phyloP scores from a whole-genome alignment of 2,888 invertebrate species.

The Metellina segmentata region DNA sequence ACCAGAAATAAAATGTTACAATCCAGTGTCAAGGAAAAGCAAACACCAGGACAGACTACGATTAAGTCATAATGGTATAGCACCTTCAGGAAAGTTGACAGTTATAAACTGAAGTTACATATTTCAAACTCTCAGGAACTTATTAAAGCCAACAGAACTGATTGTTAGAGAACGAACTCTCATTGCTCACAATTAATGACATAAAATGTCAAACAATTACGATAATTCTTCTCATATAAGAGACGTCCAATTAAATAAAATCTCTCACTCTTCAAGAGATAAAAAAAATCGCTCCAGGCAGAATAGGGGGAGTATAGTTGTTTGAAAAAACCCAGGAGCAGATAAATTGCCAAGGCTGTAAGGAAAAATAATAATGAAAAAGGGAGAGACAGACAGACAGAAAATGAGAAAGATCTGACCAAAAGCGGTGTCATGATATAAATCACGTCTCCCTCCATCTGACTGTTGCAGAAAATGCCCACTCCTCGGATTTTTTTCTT shows the following conservation, averaged over 20 bases:
- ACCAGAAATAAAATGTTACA: too few species aligned
- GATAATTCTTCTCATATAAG: slow-evolving; percentile 16
- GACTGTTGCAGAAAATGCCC: slow-evolving; percentile 63
- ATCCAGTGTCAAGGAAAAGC: too few species aligned
- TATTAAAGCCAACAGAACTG: not conserved
- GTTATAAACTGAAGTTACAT: not conserved
- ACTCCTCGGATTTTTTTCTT: slow-evolving; percentile 38
- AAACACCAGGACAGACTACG: too few species aligned
- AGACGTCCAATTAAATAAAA: slow-evolving; percentile 62
- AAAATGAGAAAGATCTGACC: slow-evolving; percentile 73
- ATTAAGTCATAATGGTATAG: too few species aligned
- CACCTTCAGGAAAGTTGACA: not conserved
- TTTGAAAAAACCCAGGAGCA: slow-evolving; percentile 54
- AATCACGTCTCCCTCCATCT: slow-evolving; percentile 68
- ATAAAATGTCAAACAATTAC: slow-evolving; percentile 19
- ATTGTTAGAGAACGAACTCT: not conserved
- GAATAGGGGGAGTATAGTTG: slow-evolving; percentile 1
- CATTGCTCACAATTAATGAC: slow-evolving; percentile 26
- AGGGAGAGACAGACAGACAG: slow-evolving; percentile 57
- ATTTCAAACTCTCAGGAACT: not conserved
- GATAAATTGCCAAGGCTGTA: slow-evolving; percentile 62
- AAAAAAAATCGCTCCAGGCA: slow-evolving; percentile 19
- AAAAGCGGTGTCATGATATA: slow-evolving; percentile 72
- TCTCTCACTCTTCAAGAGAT: slow-evolving; percentile 30
- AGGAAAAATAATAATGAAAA: slow-evolving; percentile 3